A percentile compares a stretch with the other conserved stretches of the same genome.
These are phyloP conservation scores for Platycheirus albimanus DNA, from an alignment of 2,888 invertebrate species.

Conservation along the genomic window DNA sequence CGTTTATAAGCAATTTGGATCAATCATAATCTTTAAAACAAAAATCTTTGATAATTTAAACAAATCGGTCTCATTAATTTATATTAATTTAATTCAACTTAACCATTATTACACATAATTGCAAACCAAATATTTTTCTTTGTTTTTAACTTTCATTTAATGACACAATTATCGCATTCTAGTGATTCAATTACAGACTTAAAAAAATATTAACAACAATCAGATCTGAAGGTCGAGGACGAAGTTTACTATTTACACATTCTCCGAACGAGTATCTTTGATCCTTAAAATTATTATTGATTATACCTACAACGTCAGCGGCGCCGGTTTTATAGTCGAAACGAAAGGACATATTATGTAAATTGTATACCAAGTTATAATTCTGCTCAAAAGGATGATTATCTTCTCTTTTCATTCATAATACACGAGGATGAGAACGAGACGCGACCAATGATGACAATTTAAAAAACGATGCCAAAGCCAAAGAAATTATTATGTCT, in stretches of 20 bases:
- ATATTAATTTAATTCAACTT: too few relatives aligned
- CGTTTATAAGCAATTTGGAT: too few relatives aligned
- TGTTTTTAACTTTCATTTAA: too few relatives aligned
- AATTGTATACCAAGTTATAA: background rate
- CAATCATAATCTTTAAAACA: too few relatives aligned
- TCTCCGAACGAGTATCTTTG: slow-evolving; percentile 9
- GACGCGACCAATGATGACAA: background rate
- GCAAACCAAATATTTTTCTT: too few relatives aligned
- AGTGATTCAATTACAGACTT: too few relatives aligned
- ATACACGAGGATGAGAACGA: background rate
- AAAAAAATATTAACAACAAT: background rate
- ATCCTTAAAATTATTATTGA: slow-evolving; percentile 10
- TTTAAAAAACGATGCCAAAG: background rate
- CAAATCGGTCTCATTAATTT: too few relatives aligned
- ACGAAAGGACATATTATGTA: slow-evolving; percentile 1
- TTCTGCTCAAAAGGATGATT: slow-evolving; percentile 13
- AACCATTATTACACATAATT: too few relatives aligned
- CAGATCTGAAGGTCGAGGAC: background rate
- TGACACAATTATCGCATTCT: too few relatives aligned
- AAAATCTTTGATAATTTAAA: too few relatives aligned
- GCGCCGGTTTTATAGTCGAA: too few relatives aligned
- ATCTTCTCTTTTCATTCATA: background rate
- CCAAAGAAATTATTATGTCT: background rate
- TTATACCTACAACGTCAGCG: background rate
- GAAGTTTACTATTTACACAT: background rate